A percentile compares a stretch with the other conserved stretches of the same genome.
Evolutionary conservation across 2,888 invertebrate species (phyloP).

Genomic region (Apamea anceps): DNA sequence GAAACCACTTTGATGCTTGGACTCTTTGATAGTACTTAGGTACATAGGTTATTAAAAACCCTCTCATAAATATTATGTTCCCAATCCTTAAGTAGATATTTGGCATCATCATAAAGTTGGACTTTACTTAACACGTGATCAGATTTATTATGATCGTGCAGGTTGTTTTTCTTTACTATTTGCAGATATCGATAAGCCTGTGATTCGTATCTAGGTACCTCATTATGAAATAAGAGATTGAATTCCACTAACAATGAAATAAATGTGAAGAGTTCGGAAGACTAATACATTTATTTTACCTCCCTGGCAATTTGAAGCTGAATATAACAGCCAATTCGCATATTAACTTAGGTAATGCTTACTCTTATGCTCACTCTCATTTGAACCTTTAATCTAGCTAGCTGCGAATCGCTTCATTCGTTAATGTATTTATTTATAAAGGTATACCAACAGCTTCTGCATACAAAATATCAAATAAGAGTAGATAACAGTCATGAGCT

Average conservation of each 20-base stretch:
- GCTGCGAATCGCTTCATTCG: background rate
- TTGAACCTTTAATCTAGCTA: slow-evolving; percentile 18
- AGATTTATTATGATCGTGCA: slow-evolving; percentile 40
- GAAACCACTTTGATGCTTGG: background rate
- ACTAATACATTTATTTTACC: slow-evolving; percentile 5
- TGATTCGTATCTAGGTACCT: slow-evolving; percentile 31
- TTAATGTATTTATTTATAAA: slow-evolving; percentile 14
- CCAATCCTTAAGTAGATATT: slow-evolving; percentile 17
- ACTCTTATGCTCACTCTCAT: background rate
- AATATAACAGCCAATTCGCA: background rate
- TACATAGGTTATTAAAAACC: background rate
- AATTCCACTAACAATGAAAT: slow-evolving; percentile 19
- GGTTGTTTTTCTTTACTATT: slow-evolving; percentile 49
- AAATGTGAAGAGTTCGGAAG: slow-evolving; percentile 15
- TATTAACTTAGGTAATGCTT: background rate
- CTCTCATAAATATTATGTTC: slow-evolving; percentile 10
- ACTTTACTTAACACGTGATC: slow-evolving; percentile 43
- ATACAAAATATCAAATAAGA: too few relatives aligned
- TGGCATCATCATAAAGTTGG: slow-evolving; percentile 28
- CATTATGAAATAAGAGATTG: slow-evolving; percentile 41
- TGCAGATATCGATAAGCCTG: slow-evolving; percentile 39
- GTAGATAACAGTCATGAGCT: too few relatives aligned
- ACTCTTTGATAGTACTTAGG: background rate
- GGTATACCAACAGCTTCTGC: too few relatives aligned
- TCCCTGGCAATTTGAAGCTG: background rate